Evolutionary conservation across 2,888 invertebrate species (phyloP), one percentile per base, ranked within the genome.

Genomic region (Ormyrus thymus): DNA sequence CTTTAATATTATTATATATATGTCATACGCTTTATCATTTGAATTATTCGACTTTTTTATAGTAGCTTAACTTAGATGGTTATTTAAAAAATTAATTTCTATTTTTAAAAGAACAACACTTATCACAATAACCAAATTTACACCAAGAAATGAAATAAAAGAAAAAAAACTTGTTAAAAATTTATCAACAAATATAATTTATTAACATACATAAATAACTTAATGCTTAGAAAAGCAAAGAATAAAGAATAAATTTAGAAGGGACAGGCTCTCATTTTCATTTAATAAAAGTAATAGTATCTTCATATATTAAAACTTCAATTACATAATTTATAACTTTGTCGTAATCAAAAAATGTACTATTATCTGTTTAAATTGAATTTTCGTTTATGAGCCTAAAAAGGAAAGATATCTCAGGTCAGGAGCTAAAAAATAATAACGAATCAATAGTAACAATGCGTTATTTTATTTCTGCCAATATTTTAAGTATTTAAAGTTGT

Each of bases 111-210:
- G 56, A 65, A 50, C 9, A 43, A 74, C 74, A 65, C 50, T 50
- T 58, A 74, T 65, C 45, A 74, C 55, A 50, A 29, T 50, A 74
- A 56, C 58, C 7, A 9, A 73, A 58, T 64, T 64, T 64, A 64
- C 53, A 53, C 13, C 62, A 29, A 29, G 11, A 29, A 56, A 50
- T 0, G 43, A 64, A 58, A 56, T 10, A 29, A 71, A 71, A 55
- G 10, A 46, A 72, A 6, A 6, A 61, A 45, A 72, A n/a, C 13
- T 58, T 53, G 29, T 45, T 53, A n/a, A 11, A 64, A 64, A 6
- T 50, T n/a, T 5, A 66, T 50, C 10, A 46, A 58, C 3, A 65
- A 56, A 65, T 56, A 43, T 13, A 48, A 29, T n/a, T 29, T n/a
- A 50, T 56, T 29, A 64, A n/a, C 48, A 58, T 48, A 56, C 45